phyloP scores from a whole-genome alignment of 2,888 invertebrate species.

The Apamea sordens region DNA sequence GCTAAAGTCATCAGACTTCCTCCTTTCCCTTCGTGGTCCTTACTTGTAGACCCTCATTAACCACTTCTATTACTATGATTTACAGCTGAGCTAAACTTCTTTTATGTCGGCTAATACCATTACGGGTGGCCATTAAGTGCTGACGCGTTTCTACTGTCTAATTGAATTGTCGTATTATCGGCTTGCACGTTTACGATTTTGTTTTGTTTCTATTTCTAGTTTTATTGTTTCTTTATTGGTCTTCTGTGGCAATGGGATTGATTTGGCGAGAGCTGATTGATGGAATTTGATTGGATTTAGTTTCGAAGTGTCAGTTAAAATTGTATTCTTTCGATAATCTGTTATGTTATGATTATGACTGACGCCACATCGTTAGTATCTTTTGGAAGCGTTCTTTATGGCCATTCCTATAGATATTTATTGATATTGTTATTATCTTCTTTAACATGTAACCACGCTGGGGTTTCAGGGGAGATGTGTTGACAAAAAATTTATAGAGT shows the following conservation, averaged over 20 bases:
- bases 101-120: slow-evolving; percentile 53
- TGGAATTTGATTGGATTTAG: slow-evolving; percentile 15
- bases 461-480: background rate
- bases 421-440: background rate
- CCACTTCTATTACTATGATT: slow-evolving; percentile 40
- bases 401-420: background rate
- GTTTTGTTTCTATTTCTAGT: slow-evolving; percentile 24
- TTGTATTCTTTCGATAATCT: background rate
- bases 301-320: background rate
- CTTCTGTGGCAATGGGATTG: slow-evolving; percentile 20
- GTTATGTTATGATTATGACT: background rate
- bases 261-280: slow-evolving; percentile 19
- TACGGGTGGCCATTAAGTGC: slow-evolving; percentile 45
- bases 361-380: background rate
- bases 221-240: slow-evolving; percentile 23
- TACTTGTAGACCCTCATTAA: slow-evolving; percentile 8
- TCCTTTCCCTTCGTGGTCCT: background rate
- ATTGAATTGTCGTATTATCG: slow-evolving; percentile 57
- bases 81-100: slow-evolving; percentile 28
- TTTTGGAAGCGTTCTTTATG: background rate
- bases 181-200: slow-evolving; percentile 38
- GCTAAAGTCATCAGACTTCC: slow-evolving; percentile 1
- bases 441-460: background rate
- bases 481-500: background rate
- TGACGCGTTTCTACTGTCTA: slow-evolving; percentile 46